These are phyloP conservation scores for Melanotaenia nigrans DNA, from an alignment of 2,797 vertebrate species.

Conservation along the genomic window DNA sequence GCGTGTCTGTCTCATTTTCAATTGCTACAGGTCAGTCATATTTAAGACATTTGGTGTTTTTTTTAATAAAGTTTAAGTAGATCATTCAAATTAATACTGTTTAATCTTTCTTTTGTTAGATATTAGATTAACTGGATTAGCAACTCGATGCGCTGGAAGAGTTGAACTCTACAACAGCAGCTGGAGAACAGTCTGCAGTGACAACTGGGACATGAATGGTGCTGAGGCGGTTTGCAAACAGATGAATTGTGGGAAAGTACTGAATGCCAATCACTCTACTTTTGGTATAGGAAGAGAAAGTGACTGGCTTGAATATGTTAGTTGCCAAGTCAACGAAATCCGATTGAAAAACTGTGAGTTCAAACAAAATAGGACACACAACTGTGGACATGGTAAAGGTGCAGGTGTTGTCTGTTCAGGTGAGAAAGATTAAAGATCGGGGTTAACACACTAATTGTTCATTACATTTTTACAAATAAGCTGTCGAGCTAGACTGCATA, in stretches of 20 bases:
- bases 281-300: not conserved
- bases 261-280: not conserved
- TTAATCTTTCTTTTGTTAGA: not conserved
- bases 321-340: not conserved
- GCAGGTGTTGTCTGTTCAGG: conserved; percentile 1
- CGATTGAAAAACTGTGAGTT: not conserved
- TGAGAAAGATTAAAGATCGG: not conserved
- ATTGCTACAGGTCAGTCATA: conserved; percentile 2
- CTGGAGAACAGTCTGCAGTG: not conserved
- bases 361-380: not conserved
- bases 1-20: not conserved
- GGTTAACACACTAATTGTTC: not conserved
- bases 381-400: not conserved
- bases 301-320: too few species aligned
- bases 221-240: not conserved
- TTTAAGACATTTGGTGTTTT: not conserved
- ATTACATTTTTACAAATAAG: too few species aligned
- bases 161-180: not conserved
- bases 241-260: not conserved
- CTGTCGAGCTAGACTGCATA: too few species aligned
- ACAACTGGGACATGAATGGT: not conserved
- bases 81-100: not conserved
- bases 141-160: not conserved
- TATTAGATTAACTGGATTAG: not conserved
- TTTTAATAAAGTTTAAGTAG: not conserved